phyloP scores from a whole-genome alignment of 1,140 invertebrate genomes.

The Bombus pyrosoma region DNA sequence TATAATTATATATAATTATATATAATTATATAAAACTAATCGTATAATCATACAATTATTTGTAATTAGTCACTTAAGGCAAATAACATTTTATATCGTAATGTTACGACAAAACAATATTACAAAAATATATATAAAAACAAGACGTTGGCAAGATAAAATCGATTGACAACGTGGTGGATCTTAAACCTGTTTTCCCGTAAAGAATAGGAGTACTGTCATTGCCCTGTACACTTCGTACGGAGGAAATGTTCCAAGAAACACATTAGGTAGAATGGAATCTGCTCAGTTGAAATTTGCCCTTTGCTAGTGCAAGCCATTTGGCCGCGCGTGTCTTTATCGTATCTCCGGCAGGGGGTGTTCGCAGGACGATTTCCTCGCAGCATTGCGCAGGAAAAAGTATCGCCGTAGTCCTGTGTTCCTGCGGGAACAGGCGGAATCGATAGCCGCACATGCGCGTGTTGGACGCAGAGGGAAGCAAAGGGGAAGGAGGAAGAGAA shows the following conservation, averaged over 20 bases:
- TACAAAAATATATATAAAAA: background rate
- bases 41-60: background rate
- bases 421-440: constrained; percentile 77
- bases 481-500: constrained; percentile 29
- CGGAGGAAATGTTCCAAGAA: background rate
- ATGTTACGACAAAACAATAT: background rate
- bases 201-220: too few species aligned
- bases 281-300: background rate
- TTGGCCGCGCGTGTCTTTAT: background rate
- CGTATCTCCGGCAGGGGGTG: constrained; percentile 4
- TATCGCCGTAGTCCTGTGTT: constrained; percentile 61
- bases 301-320: background rate
- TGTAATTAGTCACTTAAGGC: background rate
- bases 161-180: background rate
- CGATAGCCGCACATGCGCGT: constrained; percentile 80
- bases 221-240: background rate
- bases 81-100: background rate
- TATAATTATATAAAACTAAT: background rate
- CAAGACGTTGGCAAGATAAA: too few species aligned
- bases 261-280: too few species aligned
- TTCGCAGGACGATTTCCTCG: constrained; percentile 47
- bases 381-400: constrained; percentile 51
- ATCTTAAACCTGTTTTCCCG: background rate
- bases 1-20: too few species aligned
- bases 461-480: constrained; percentile 37